These are phyloP conservation scores for Micronycteris hirsuta DNA, from an alignment of 2,113 vertebrate genomes.

Conservation along the genomic window DNA sequence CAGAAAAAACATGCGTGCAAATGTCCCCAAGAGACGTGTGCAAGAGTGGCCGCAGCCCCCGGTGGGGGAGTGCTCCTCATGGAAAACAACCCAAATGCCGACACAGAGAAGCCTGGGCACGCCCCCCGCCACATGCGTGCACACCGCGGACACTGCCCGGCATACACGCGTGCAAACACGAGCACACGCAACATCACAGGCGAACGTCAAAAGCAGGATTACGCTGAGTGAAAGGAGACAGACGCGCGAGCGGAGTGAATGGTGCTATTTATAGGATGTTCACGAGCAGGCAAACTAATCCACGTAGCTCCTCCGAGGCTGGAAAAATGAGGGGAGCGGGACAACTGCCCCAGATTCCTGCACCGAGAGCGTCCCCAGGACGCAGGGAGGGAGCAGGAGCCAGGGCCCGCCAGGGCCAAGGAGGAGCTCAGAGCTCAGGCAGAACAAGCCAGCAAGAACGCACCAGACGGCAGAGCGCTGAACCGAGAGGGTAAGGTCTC, in stretches of 20 bases:
- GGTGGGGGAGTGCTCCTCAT: not conserved
- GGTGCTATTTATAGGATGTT: too few species aligned
- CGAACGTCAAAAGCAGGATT: not conserved
- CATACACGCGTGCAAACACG: not conserved
- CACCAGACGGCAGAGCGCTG: too few species aligned
- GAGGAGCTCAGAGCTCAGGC: not conserved
- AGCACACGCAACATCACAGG: fast-evolving
- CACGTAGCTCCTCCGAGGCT: not conserved
- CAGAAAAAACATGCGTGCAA: not conserved
- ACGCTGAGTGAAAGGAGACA: not conserved
- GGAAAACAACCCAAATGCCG: not conserved
- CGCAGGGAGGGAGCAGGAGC: too few species aligned
- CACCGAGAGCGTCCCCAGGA: not conserved
- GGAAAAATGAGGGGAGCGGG: not conserved
- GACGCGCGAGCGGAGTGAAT: not conserved
- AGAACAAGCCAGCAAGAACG: not conserved
- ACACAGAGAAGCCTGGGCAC: not conserved
- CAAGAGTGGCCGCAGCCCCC: not conserved
- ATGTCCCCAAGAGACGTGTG: not conserved
- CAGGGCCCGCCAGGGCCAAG: fast-evolving
- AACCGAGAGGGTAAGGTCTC: not conserved
- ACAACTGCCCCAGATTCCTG: not conserved
- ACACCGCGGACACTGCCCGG: not conserved
- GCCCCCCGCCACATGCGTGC: too few species aligned
- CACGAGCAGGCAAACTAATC: not conserved